Conservation (phyloP, 2,113 vertebrate species). For the Otolemur garnettii region DNA sequence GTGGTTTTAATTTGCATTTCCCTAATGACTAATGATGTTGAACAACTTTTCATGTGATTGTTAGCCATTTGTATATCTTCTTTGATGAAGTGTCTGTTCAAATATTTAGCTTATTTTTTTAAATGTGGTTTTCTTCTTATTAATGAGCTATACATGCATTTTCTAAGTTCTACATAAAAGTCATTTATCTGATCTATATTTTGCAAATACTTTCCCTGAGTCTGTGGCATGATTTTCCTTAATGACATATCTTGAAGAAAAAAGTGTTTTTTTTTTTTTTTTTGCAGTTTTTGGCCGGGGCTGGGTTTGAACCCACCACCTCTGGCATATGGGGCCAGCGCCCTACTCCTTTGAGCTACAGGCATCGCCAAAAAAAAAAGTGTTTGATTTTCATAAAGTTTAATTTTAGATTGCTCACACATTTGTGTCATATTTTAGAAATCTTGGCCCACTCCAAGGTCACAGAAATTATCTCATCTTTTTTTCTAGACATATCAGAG, state of each 20-base stretch:
- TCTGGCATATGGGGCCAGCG: no score
- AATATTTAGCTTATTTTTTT: conserved; percentile 21
- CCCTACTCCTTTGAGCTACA: no score
- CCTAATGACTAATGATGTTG: background rate
- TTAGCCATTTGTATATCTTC: background rate
- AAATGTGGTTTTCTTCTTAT: background rate
- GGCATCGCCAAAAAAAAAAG: background rate
- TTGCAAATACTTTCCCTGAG: background rate
- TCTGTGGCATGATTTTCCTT: background rate
- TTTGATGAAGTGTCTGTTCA: background rate
- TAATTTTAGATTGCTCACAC: background rate
- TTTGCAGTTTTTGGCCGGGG: no score
- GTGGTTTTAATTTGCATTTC: conserved; percentile 30
- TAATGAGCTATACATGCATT: background rate
- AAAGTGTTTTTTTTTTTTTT: background rate
- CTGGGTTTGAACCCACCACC: no score
- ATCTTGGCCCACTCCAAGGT: background rate
- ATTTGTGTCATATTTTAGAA: conserved; percentile 42
- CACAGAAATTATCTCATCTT: background rate
- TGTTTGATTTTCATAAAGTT: background rate
- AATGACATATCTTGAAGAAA: conserved; percentile 7
- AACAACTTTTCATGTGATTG: background rate
- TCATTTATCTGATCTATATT: background rate
- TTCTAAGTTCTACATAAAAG: conserved; percentile 11
- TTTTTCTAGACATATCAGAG: background rate